Evolutionary conservation across 2,888 invertebrate species (phyloP), one percentile per base, ranked within the genome.

Genomic region (Ariolimax columbianus): DNA sequence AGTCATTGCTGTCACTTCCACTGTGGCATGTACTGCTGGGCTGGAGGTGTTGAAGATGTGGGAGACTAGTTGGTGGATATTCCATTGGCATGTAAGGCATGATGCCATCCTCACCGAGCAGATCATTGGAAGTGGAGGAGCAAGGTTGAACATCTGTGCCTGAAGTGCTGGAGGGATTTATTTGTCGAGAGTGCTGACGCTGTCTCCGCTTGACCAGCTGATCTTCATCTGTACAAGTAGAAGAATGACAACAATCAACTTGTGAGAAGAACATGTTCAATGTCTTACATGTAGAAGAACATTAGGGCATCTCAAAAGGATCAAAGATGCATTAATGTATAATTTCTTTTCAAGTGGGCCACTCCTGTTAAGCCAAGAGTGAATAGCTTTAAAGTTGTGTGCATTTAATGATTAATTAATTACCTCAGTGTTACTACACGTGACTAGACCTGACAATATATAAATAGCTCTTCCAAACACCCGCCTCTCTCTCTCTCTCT

Each of bases 161-260:
- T 63, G 68, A 38, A 63, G n/a, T 30, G 51, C 66, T 26, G 63
- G 55, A 23, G 75, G 59, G 9, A 51, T 55, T 43, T 38, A 63
- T 30, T 47, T 78, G 72, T 19, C 77, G 23, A n/a, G n/a, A 36
- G 19, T 85, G 80, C n/a, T 85, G 85, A 1, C 88, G 81, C 73
- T 90, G 89, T 43, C 92, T 88, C 33, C 92, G 88, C 47, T 92
- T 92, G 17, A 91, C 90, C 73, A 92, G 87, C 85, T 92, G 92
- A n/a, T 91, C 92, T 77, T 91, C 91, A 89, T 87, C 92, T 92
- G 83, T 55, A 72, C 40, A 17, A 30, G 17, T 55, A 23, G 17
- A 3, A 55, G 17, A 3, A 47, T 11, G 47, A 47, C 47, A 47
- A 47, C 47, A 47, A 11, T 47, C 17, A 47, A 47, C 47, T 11